Evolutionary conservation across 2,113 vertebrate species (phyloP).

Genomic region (Percina caprodes): DNA sequence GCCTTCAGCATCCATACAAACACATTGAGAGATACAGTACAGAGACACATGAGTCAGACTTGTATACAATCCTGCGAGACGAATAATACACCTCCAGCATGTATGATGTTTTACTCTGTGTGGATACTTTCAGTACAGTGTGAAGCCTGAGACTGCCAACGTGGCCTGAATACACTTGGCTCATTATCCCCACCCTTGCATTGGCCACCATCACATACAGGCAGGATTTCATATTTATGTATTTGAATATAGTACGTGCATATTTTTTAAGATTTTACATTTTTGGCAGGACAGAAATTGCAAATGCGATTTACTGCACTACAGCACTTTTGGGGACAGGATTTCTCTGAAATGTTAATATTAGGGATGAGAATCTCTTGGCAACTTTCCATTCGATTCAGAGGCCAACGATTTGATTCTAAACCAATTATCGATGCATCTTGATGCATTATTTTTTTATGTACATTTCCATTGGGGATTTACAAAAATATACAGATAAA

Average conservation of each 20-base stretch:
- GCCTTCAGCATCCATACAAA: constrained; percentile 42
- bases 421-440: too few species aligned
- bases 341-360: not conserved
- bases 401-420: too few species aligned
- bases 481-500: too few species aligned
- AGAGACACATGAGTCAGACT: constrained; percentile 61
- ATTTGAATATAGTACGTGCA: not conserved
- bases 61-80: constrained; percentile 26
- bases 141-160: not conserved
- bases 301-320: constrained; percentile 9
- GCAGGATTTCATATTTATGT: not conserved
- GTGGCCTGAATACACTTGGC: constrained; percentile 6
- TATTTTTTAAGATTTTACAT: not conserved
- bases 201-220: not conserved
- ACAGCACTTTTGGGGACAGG: not conserved
- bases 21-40: constrained; percentile 46
- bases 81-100: constrained; percentile 36
- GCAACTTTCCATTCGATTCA: too few species aligned
- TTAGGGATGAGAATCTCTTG: too few species aligned
- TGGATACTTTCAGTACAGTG: constrained; percentile 9
- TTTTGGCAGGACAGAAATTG: constrained; percentile 3
- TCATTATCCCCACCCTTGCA: not conserved
- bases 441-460: too few species aligned
- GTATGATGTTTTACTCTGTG: constrained; percentile 3
- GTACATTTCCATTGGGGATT: too few species aligned